Base-by-base conservation (phyloP, 1,140 invertebrate genomes). In the Heliconius nattereri region DNA sequence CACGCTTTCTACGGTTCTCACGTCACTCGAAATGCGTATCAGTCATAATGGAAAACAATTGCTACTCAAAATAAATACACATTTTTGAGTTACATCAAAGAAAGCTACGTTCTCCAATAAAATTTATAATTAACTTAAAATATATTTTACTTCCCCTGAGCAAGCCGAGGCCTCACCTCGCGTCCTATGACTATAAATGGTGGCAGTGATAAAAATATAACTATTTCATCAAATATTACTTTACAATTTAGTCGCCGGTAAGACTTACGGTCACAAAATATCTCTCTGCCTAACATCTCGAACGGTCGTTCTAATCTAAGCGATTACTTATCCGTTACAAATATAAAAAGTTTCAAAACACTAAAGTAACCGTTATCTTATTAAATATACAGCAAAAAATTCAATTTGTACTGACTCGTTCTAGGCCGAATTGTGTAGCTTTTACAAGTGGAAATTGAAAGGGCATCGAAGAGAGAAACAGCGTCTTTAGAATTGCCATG, bases 141-240 rank as follows among this genome's bases (percentile, higher is more conserved):
- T 26, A 7, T 11, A 26, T 26, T 26, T 66, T 26, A 66, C 3
- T 16, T 66, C 60, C 60, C n/a, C 60, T 66, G 54, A 60, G 54
- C 54, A 60, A 60, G 54, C n/a, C 54, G 54, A 60, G 54, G 54
- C n/a, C n/a, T 23, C n/a, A n/a, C 54, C 54, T 23, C 54, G 54
- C 70, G 82, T 85, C 83, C 84, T 90, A 90, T 82, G 83, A 90
- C 87, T 89, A 90, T 88, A 23, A n/a, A n/a, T 57, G 84, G 88
- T 91, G 91, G 92, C 91, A 92, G 90, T 94, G 91, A 92, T 87
- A 92, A 92, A 92, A 94, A 92, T 92, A 93, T 92, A 90, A 88
- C 75, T 52, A 85, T 81, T 66, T 75, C 70, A 76, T 72, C 71
- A n/a, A 60, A 60, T 66, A 72, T 86, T 84, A 57, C 81, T 81